These are phyloP conservation scores for Triplophysa dalaica DNA, from an alignment of 2,113 vertebrate genomes.

Conservation along the genomic window DNA sequence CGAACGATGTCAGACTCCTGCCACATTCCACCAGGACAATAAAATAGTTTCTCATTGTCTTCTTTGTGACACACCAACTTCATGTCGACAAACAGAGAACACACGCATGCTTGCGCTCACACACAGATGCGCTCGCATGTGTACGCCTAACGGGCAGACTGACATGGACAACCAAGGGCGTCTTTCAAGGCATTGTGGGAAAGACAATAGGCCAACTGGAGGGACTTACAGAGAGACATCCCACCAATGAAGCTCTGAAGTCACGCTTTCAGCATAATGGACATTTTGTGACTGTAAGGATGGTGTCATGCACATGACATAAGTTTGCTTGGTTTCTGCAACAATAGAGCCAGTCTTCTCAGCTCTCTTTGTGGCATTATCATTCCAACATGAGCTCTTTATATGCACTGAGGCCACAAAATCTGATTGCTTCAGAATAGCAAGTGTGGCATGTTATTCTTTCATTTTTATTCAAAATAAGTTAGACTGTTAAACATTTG, in stretches of 20 bases:
- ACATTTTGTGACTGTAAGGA: conserved; percentile 38
- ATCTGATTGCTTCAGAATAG: neutral
- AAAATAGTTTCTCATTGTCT: conserved; percentile 27
- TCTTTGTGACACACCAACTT: conserved; percentile 12
- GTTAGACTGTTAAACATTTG: no score
- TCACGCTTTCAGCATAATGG: conserved; percentile 51
- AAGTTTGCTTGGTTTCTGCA: conserved; percentile 33
- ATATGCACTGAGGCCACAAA: neutral
- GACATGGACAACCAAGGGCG: conserved; percentile 43
- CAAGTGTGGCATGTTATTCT: neutral
- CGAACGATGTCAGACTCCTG: conserved; percentile 6
- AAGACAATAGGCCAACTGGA: conserved; percentile 64
- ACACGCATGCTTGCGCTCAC: conserved; percentile 19
- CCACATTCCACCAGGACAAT: conserved; percentile 18
- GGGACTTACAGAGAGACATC: conserved; percentile 24
- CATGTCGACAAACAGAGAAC: conserved; percentile 23
- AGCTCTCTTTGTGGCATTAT: neutral
- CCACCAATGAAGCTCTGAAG: conserved; percentile 35
- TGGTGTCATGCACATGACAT: conserved; percentile 55
- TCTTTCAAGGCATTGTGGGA: conserved; percentile 58
- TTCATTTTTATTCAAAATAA: neutral
- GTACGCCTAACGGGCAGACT: conserved; percentile 23
- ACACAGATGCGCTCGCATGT: neutral
- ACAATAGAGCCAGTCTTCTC: conserved; percentile 38
- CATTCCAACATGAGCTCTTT: conserved; percentile 2